Evolutionary conservation across 2,888 invertebrate genomes (phyloP).

Genomic region (Nomada ferruginata): DNA sequence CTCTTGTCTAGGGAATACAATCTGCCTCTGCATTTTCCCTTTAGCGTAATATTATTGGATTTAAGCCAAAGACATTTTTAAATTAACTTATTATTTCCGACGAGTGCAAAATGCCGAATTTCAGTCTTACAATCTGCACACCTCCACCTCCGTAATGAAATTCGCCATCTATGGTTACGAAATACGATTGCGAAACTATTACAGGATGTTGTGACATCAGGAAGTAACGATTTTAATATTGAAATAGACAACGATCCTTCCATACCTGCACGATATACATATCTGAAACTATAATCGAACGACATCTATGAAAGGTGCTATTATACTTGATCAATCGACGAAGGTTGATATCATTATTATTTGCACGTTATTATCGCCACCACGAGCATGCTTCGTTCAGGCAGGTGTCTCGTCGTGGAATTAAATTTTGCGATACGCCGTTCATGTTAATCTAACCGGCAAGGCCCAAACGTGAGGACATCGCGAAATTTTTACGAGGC

Average conservation of each 20-base stretch:
- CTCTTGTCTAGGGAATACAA: no score
- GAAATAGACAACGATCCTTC: background rate
- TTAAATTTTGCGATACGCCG: conserved; percentile 66
- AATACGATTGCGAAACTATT: no score
- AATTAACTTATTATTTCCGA: no score
- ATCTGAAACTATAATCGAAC: background rate
- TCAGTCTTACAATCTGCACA: no score
- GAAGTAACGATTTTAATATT: no score
- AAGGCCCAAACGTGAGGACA: conserved; percentile 62
- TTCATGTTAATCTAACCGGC: conserved; percentile 70
- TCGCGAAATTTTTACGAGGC: conserved; percentile 37
- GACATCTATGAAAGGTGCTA: conserved; percentile 12
- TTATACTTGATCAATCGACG: conserved; percentile 23
- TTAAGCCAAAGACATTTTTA: no score
- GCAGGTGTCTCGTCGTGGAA: conserved; percentile 34
- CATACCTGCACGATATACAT: background rate
- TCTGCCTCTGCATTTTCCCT: no score
- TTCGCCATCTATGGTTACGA: no score
- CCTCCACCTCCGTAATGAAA: no score
- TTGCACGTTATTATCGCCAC: conserved; percentile 40
- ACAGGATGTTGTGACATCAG: no score
- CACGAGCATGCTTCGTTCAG: conserved; percentile 21
- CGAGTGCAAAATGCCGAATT: no score
- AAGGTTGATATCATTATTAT: conserved; percentile 58
- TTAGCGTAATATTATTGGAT: no score